A percentile compares a stretch with the other conserved stretches of the same genome.
These are phyloP conservation scores for Dissostichus mawsoni DNA, from an alignment of 2,113 vertebrate species.

Conservation along the genomic window DNA sequence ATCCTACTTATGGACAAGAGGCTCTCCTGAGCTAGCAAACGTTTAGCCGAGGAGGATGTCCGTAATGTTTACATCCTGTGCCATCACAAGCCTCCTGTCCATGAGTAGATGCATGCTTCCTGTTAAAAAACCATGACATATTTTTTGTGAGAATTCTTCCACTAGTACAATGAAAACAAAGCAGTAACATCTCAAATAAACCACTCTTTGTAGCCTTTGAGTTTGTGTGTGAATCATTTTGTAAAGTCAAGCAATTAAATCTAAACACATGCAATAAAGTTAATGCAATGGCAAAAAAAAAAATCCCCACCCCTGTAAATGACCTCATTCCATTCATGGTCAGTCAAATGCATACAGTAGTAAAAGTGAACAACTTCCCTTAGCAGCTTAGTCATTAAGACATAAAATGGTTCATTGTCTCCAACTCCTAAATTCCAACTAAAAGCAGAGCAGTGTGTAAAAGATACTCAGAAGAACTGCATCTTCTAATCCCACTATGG, in stretches of 20 bases:
- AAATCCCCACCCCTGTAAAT: constrained; percentile 3
- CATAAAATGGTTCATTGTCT: background rate
- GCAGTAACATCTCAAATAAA: constrained; percentile 6
- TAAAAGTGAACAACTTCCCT: background rate
- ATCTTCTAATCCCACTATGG: constrained; percentile 37
- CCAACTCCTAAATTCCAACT: background rate
- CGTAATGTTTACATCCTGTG: too few relatives aligned
- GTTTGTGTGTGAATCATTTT: constrained; percentile 17
- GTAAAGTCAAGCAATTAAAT: constrained; percentile 14
- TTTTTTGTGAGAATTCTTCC: background rate
- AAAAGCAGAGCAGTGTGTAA: constrained; percentile 20
- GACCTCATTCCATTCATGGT: background rate
- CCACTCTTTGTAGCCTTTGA: background rate
- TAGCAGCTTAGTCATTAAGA: background rate
- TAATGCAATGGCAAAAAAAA: constrained; percentile 15
- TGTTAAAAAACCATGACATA: background rate
- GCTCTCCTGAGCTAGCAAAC: too few relatives aligned
- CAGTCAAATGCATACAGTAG: background rate
- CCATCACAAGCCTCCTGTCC: too few relatives aligned
- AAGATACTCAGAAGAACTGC: background rate
- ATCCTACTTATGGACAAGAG: too few relatives aligned
- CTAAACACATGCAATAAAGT: constrained; percentile 30
- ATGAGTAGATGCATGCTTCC: too few relatives aligned
- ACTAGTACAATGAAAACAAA: background rate
- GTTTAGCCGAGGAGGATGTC: too few relatives aligned